Base-by-base conservation (phyloP, 2,888 invertebrate species). In the Trichogramma dendrolimi region DNA sequence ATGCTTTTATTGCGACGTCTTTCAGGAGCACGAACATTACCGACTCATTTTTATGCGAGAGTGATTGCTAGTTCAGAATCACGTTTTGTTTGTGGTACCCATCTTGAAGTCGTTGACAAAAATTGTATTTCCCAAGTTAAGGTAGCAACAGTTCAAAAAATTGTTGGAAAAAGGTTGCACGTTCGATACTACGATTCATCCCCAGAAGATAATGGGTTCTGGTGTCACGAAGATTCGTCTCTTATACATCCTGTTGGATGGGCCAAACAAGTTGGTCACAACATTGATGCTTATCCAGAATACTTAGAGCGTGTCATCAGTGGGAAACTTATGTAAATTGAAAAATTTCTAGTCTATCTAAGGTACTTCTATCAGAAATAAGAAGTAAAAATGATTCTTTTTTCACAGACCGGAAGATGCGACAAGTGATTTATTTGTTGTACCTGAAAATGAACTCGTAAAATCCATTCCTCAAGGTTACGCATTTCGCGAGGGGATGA, bases 161-260 rank as follows among this genome's bases (percentile, higher is more conserved):
- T 96, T 70, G 86, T 96, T 43, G 97, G 97, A 1, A 95, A 96
- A 76, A 84, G 97, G 58, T 83, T 98, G 62, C 92, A 94, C 72
- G 87, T 98, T 2, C 89, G 90, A 71, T 97, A 97, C 80, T 94
- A 90, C 70, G 92, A 94, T 72, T 87, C 90, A 64, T 83, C 87
- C 8, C 84, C 86, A 0, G 88, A 89, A 67, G 92, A 92, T 73
- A 88, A 88, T 69, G 92, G 95, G 4, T 97, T 98, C 79, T 98
- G 96, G 96, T 96, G 96, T 75, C 96, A 97, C 70, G 94, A 96
- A 79, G 92, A 93, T 75, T 96, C 96, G 0, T 92, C 94, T 0
- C 83, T 97, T 8, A 90, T 98, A 67, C 97, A 97, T 80, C 95
- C 94, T 0, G 92, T 96, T 1, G 96, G 96, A n/a, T 96, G 98